These are phyloP conservation scores for Chelonus insularis DNA, from an alignment of 1,140 invertebrate species.

Conservation along the genomic window DNA sequence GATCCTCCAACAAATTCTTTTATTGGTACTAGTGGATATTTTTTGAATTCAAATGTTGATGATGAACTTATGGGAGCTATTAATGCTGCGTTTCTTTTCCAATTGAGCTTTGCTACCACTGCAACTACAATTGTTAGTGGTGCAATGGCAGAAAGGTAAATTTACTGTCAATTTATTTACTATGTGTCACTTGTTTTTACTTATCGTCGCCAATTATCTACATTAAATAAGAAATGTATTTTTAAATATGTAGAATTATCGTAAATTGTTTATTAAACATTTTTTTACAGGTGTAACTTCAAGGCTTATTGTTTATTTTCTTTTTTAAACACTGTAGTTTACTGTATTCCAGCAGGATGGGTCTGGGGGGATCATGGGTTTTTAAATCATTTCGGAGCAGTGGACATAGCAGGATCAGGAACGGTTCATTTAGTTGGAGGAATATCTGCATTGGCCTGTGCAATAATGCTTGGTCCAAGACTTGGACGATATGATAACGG, in stretches of 20 bases:
- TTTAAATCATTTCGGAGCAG: slow-evolving; percentile 75
- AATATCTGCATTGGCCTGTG: slow-evolving; percentile 68
- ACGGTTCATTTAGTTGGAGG: slow-evolving; percentile 87
- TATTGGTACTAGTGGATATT: slow-evolving; percentile 71
- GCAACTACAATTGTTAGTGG: slow-evolving; percentile 89
- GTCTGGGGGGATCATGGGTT: slow-evolving; percentile 88
- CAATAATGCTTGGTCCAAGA: slow-evolving; percentile 86
- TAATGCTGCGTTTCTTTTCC: slow-evolving; percentile 83
- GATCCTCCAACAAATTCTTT: slow-evolving; percentile 72
- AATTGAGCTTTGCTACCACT: slow-evolving; percentile 87
- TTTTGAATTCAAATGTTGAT: slow-evolving; percentile 67
- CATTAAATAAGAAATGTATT: background rate
- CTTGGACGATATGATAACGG: slow-evolving; percentile 84
- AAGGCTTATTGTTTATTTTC: slow-evolving; percentile 90
- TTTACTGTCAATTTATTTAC: no score
- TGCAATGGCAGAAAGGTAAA: slow-evolving; percentile 88
- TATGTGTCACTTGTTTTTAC: no score
- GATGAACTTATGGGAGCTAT: slow-evolving; percentile 76
- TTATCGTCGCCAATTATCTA: no score
- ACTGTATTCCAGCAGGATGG: slow-evolving; percentile 93
- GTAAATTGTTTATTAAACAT: background rate
- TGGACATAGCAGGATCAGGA: slow-evolving; percentile 91
- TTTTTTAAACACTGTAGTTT: slow-evolving; percentile 85
- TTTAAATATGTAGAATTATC: background rate
- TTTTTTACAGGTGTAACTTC: slow-evolving; percentile 74